These are phyloP conservation scores for Cremastobaeus sp. DNA, from an alignment of 2,888 invertebrate genomes.

Conservation along the genomic window DNA sequence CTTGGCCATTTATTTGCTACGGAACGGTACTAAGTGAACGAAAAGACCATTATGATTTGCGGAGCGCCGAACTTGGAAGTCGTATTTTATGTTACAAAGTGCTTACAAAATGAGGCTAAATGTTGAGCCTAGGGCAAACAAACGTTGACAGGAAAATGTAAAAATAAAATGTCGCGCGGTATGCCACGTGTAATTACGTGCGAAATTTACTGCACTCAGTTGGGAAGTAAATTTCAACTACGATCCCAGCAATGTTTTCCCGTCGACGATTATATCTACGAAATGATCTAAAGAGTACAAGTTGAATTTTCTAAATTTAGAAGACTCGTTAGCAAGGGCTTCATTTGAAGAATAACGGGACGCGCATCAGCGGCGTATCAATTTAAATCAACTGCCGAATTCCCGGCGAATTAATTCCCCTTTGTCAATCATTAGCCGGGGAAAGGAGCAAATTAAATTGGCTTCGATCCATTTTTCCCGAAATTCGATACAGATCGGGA, in stretches of 20 bases:
- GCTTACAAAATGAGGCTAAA: constrained; percentile 60
- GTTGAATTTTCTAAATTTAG: too few relatives aligned
- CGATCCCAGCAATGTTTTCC: constrained; percentile 22
- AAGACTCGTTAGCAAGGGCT: too few relatives aligned
- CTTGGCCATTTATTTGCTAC: constrained; percentile 51
- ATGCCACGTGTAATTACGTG: constrained; percentile 50
- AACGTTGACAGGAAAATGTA: constrained; percentile 37
- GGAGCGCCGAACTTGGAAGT: constrained; percentile 47
- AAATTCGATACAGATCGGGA: constrained; percentile 43
- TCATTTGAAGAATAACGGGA: too few relatives aligned
- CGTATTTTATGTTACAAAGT: constrained; percentile 54
- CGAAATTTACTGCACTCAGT: constrained; percentile 27
- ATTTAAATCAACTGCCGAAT: too few relatives aligned
- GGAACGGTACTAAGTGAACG: constrained; percentile 52
- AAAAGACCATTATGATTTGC: constrained; percentile 51
- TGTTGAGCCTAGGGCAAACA: constrained; percentile 21
- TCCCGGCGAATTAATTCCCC: too few relatives aligned
- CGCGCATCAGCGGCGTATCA: too few relatives aligned
- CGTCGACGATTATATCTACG: constrained; percentile 18
- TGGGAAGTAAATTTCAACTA: constrained; percentile 22
- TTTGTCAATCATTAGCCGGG: too few relatives aligned
- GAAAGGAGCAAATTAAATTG: too few relatives aligned
- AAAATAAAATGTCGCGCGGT: constrained; percentile 46
- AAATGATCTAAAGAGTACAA: background rate
- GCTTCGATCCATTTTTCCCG: constrained; percentile 8